Evolutionary conservation across 2,888 invertebrate species (phyloP), one percentile per base, ranked within the genome.

Genomic region (Eulithis prunata): DNA sequence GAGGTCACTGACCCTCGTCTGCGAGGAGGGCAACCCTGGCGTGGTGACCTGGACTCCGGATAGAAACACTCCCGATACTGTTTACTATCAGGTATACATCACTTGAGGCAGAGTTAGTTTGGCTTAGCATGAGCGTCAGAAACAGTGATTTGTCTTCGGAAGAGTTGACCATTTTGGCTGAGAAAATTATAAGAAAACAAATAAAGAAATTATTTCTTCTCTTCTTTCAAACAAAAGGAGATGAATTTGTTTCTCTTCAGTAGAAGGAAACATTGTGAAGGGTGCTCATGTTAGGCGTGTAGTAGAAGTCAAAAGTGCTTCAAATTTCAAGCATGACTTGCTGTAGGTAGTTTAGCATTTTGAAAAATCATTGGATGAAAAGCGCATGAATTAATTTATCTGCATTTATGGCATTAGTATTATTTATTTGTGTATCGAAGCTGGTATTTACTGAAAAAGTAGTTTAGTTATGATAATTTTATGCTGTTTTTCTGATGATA

Each of bases 31-130:
- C 4, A 96, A 96, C 77, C 97, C 98, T 0, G 98, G 97, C 10
- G 94, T 97, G 49, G 95, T 98, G 47, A 95, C 96, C 69, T 98
- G 98, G 97, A 97, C 96, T 0, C 98, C 98, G 0, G 97, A 98
- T 84, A 89, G 93, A 64, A 94, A 96, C 75, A 98, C 98, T 0
- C 98, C 98, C 0, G 97, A 98, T 83, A 96, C 97, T 7, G 97
- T 98, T 47, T 98, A 98, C 85, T 98, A 98, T 86, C 98, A 97
- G 95, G 97, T 97, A 85, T 7, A 41, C 8, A 11, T 41, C 41
- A 74, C 75, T 66, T 62, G 49, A 57, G 5, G 12, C 45, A 21
- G 4, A 12, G 57, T 12, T 51, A 38, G 28, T 47, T 8, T 8
- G 7, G 41, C 21, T 1, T 21, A 21, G 21, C 21, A 41, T 8